Conservation (phyloP, 2,113 vertebrate species). For the Heptranchias perlo region DNA sequence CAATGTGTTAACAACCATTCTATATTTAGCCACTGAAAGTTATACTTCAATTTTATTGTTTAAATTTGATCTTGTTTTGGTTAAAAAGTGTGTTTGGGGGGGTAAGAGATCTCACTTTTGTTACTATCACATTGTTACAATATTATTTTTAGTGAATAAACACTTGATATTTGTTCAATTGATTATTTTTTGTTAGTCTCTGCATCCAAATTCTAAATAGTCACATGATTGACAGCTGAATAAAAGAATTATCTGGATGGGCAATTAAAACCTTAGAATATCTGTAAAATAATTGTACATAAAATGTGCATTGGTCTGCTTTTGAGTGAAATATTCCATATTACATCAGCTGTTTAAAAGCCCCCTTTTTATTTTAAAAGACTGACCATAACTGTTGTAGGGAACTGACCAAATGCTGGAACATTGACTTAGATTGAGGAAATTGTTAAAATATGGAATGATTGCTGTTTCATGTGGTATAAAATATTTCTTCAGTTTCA, state of each 20-base stretch:
- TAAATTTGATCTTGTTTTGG: background rate
- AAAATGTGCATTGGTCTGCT: background rate
- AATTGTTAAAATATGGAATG: background rate
- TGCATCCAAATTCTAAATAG: background rate
- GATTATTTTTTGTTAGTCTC: background rate
- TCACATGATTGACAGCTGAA: background rate
- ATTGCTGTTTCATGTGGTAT: background rate
- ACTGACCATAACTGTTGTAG: background rate
- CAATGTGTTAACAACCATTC: background rate
- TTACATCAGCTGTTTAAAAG: background rate
- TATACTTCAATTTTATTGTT: background rate
- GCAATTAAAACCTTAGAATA: background rate
- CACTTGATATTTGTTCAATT: background rate
- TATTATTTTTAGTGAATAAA: conserved; percentile 1
- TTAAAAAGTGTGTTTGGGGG: background rate
- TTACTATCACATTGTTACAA: background rate
- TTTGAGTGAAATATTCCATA: background rate
- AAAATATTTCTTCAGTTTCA: background rate
- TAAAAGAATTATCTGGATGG: background rate
- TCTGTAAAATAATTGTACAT: background rate
- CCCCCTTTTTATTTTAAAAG: background rate
- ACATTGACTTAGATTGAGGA: background rate
- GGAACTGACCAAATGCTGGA: background rate
- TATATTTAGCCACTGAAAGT: background rate
- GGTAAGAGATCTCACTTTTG: background rate